Conservation (phyloP, 2,888 invertebrate species). For the Pterobdella sp. region DNA sequence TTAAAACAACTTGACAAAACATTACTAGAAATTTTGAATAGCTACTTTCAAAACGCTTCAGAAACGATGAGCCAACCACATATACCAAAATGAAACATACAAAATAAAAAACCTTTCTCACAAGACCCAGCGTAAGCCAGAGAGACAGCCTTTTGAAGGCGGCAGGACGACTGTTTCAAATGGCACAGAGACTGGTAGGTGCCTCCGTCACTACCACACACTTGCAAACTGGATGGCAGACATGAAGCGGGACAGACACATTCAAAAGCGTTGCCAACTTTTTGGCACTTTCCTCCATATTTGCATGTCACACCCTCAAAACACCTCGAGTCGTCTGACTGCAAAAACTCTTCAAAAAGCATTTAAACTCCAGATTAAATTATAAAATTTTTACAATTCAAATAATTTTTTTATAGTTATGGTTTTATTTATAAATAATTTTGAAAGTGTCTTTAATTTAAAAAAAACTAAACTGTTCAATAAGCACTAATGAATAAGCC, state of each 20-base stretch:
- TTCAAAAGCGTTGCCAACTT: conserved; percentile 7
- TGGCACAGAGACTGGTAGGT: conserved; percentile 76
- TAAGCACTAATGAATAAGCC: no score
- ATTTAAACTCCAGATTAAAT: no score
- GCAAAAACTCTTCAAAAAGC: neutral
- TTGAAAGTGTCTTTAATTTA: no score
- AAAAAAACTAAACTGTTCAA: no score
- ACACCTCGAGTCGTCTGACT: neutral
- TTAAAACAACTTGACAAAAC: no score
- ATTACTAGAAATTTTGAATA: no score
- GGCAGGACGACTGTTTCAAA: conserved; percentile 65
- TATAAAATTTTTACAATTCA: no score
- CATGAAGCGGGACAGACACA: conserved; percentile 29
- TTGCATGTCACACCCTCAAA: neutral
- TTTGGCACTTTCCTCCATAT: conserved; percentile 23
- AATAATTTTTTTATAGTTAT: no score
- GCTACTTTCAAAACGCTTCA: no score
- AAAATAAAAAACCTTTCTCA: conserved; percentile 28
- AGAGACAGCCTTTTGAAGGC: conserved; percentile 69
- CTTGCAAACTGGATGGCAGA: conserved; percentile 58
- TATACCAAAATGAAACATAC: no score
- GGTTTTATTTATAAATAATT: no score
- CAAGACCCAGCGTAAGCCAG: conserved; percentile 56
- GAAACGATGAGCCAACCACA: no score
- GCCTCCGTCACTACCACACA: conserved; percentile 74